Evolutionary conservation across 2,797 vertebrate species (phyloP).

Genomic region (Cyprinella venusta): DNA sequence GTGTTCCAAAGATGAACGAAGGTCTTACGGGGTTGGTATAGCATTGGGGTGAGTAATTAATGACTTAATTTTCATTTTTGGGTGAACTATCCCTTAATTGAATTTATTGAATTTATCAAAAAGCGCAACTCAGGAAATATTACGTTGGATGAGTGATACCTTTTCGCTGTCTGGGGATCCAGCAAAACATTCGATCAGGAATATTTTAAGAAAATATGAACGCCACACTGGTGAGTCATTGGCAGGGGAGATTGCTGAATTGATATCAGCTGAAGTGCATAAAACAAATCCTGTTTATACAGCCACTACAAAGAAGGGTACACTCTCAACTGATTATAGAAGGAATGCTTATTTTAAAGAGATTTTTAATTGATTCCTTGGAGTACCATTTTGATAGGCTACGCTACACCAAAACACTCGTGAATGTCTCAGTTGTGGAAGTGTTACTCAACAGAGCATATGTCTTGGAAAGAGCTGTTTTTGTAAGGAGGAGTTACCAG

Average conservation of each 20-base stretch:
- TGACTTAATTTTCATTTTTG: too few species aligned
- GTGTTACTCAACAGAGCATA: slow-evolving; percentile 37
- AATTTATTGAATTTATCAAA: too few species aligned
- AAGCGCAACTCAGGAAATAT: background rate
- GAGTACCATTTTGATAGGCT: slow-evolving; percentile 29
- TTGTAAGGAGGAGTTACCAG: slow-evolving; percentile 3
- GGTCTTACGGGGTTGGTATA: too few species aligned
- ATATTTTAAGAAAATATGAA: slow-evolving; percentile 1
- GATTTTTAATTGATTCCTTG: slow-evolving; percentile 45
- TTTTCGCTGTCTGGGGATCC: background rate
- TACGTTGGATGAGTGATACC: background rate
- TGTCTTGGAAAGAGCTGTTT: slow-evolving; percentile 33
- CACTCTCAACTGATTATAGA: slow-evolving; percentile 31
- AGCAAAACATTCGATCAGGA: background rate
- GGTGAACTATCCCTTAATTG: too few species aligned
- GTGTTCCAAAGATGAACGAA: too few species aligned
- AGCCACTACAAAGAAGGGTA: slow-evolving; percentile 12
- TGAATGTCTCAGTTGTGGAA: slow-evolving; percentile 37
- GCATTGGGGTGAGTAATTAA: too few species aligned
- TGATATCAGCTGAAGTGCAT: background rate
- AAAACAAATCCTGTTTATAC: background rate
- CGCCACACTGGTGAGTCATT: background rate
- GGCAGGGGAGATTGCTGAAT: slow-evolving; percentile 11
- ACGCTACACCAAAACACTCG: slow-evolving; percentile 23
- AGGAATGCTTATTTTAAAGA: slow-evolving; percentile 35